Conservation (phyloP, 2,113 vertebrate genomes). For the pig (Sus scrofa) region T2T-Sscrofa CM000814.6:9394501-9395000, state of each 20-base stretch:
- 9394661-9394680: background rate
- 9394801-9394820: too few species aligned
- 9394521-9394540: conserved; percentile 72
- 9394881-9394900: background rate
- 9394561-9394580: conserved; percentile 52
- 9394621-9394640: background rate
- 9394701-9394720: background rate
- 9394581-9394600: conserved; percentile 10
- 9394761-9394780: rapidly evolving
- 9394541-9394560: conserved; percentile 61
- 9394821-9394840: too few species aligned
- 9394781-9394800: background rate
- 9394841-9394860: rapidly evolving
- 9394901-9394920: background rate
- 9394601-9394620: background rate
- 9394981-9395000: background rate
- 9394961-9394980: background rate
- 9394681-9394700: background rate
- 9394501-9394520: conserved; percentile 71
- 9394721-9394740: background rate
- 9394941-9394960: too few species aligned
- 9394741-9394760: too few species aligned
- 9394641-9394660: too few species aligned
- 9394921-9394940: background rate
- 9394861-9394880: background rate